Conservation (phyloP, 2,888 invertebrate species). For the Drosophila mettleri region DNA sequence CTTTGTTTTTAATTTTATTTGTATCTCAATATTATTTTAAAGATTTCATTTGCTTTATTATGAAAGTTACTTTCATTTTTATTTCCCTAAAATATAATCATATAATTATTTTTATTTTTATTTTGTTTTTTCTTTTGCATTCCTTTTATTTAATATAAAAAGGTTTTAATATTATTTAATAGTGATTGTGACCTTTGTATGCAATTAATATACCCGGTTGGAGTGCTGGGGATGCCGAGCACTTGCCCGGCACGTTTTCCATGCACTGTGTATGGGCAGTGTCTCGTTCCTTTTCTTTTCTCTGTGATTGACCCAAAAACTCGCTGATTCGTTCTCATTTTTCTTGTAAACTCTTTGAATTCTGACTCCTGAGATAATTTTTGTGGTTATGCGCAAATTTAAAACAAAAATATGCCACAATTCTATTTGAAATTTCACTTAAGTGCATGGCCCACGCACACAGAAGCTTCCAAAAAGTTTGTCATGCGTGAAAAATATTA, state of each 20-base stretch:
- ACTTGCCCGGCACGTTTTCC: conserved; percentile 66
- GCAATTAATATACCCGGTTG: neutral
- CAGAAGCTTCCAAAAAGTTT: neutral
- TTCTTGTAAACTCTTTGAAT: conserved; percentile 32
- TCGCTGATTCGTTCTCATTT: conserved; percentile 76
- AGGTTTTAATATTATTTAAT: too few species aligned
- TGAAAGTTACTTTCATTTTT: too few species aligned
- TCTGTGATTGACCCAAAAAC: conserved; percentile 75
- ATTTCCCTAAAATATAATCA: too few species aligned
- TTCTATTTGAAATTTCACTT: conserved; percentile 35
- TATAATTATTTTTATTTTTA: too few species aligned
- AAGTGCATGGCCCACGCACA: neutral
- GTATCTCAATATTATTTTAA: too few species aligned
- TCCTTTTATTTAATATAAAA: too few species aligned
- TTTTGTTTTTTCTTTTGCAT: too few species aligned
- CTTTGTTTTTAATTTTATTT: neutral
- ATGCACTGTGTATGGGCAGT: conserved; percentile 32
- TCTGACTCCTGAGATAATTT: conserved; percentile 23
- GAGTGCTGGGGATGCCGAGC: conserved; percentile 13
- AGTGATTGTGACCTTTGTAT: neutral
- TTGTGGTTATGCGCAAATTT: conserved; percentile 51
- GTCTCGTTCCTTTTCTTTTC: conserved; percentile 13
- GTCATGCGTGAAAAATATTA: conserved; percentile 16
- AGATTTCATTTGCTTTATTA: too few species aligned
- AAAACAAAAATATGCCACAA: conserved; percentile 61